Evolutionary conservation across 2,113 vertebrate genomes (phyloP), one percentile per base, ranked within the genome.

Genomic region (Empidonax alnorum): DNA sequence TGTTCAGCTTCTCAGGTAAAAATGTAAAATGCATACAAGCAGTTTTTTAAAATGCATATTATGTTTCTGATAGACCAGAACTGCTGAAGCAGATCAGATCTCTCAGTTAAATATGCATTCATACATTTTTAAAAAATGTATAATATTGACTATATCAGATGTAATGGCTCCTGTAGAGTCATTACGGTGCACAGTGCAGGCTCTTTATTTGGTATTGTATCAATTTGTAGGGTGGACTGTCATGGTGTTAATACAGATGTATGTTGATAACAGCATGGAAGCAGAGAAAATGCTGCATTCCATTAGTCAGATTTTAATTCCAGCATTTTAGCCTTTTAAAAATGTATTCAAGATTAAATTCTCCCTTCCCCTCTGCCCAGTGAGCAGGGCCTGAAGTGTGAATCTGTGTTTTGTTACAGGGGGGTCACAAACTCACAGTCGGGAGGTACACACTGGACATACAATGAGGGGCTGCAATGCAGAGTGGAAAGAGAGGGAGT

Each of bases 101-200:
- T 97, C 96, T 98, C 97, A 97, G 96, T 97, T 97, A 97, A 97
- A 96, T 97, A 96, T 94, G 97, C 96, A 96, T 96, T 97, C 96
- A 95, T 90, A 94, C 96, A 96, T 98, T 96, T 96, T 84, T 1
- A 10, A 97, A 93, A 97, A 96, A 95, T 90, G 92, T 96, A 63
- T 93, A 92, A 97, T 97, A 97, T 97, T 97, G 97, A 97, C 96
- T 92, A 42, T 96, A 96, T 96, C 95, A 97, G 96, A 94, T 96
- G 95, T 96, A 85, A 56, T 89, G 94, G 89, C 89, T 98, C 95
- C 97, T 87, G 91, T 84, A 93, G 89, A 93, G 84, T 95, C 96
- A 96, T 97, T 97, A 95, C 5, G 1, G 91, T 95, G 97, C 94
- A 94, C 56, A 74, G 92, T 90, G 91, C 87, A 90, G 95, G 80